A percentile compares a stretch with the other conserved stretches of the same genome.
Evolutionary conservation across 2,888 invertebrate genomes (phyloP).

Genomic region (Thyatira batis): DNA sequence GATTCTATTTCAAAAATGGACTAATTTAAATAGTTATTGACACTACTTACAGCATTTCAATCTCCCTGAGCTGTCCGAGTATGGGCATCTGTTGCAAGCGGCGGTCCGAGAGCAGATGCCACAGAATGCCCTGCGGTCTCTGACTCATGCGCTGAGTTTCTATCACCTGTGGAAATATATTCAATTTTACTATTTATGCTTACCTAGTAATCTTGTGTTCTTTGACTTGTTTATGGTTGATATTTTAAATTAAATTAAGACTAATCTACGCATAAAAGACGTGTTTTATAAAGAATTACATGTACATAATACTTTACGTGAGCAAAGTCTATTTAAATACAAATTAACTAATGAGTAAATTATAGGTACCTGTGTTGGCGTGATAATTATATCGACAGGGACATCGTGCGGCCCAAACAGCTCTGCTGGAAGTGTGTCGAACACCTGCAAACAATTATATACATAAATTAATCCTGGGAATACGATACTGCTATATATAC

Average conservation of each 20-base stretch:
- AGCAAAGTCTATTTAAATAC: too few species aligned
- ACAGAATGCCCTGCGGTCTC: conserved; percentile 88
- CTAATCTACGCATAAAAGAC: too few species aligned
- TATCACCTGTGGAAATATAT: conserved; percentile 55
- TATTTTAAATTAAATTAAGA: too few species aligned
- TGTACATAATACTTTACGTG: too few species aligned
- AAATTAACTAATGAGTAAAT: too few species aligned
- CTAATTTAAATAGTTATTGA: too few species aligned
- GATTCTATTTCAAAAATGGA: too few species aligned
- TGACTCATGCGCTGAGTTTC: conserved; percentile 73
- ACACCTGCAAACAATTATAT: conserved; percentile 75
- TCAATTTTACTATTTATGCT: not conserved
- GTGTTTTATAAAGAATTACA: too few species aligned
- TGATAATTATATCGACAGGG: conserved; percentile 92
- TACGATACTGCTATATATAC: too few species aligned
- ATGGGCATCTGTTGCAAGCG: conserved; percentile 88
- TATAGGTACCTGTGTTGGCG: conserved; percentile 91
- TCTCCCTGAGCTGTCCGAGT: conserved; percentile 85
- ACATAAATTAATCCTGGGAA: too few species aligned
- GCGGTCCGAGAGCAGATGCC: conserved; percentile 89
- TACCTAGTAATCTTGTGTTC: too few species aligned
- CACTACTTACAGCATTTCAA: conserved; percentile 84
- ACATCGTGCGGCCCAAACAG: conserved; percentile 91
- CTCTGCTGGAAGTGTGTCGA: conserved; percentile 87
- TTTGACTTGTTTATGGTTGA: too few species aligned